phyloP scores from a whole-genome alignment of 1,140 invertebrate species.

The Condylostylus longicornis region DNA sequence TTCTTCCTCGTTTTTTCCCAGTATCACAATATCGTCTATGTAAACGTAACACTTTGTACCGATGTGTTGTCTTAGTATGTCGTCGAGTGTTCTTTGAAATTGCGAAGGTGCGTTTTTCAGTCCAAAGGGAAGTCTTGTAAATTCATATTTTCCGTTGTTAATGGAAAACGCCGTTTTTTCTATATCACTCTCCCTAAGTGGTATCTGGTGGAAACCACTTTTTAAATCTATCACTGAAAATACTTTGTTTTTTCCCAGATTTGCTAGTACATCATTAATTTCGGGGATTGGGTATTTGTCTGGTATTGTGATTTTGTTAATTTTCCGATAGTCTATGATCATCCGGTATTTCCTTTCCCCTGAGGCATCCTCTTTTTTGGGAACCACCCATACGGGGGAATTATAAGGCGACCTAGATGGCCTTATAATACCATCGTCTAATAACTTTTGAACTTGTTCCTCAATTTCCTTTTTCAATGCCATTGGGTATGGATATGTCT shows the following conservation, averaged over 20 bases:
- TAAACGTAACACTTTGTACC: constrained; percentile 23
- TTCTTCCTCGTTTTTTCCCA: constrained; percentile 5
- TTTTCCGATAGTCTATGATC: constrained; percentile 21
- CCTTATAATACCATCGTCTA: constrained; percentile 17
- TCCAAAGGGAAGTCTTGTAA: constrained; percentile 24
- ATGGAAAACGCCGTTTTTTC: constrained; percentile 29
- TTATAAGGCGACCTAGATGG: constrained; percentile 8
- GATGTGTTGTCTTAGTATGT: constrained; percentile 17
- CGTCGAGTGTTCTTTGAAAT: constrained; percentile 33
- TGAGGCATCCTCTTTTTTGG: constrained; percentile 7
- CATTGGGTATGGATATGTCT: constrained; percentile 12
- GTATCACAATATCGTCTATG: constrained; percentile 12
- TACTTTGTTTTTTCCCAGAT: constrained; percentile 23
- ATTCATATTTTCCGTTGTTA: constrained; percentile 23
- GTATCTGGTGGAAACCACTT: constrained; percentile 34
- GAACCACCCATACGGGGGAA: constrained; percentile 1
- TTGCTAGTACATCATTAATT: constrained; percentile 33
- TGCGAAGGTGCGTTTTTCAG: constrained; percentile 27
- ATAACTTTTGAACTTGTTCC: constrained; percentile 8
- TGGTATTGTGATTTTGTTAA: constrained; percentile 18
- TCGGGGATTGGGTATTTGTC: constrained; percentile 36
- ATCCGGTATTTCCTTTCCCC: constrained; percentile 21
- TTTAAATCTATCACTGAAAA: constrained; percentile 34
- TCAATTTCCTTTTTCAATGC: constrained; percentile 13
- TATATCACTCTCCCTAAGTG: constrained; percentile 17